A percentile compares a stretch with the other conserved stretches of the same genome.
Evolutionary conservation across 2,113 vertebrate species (phyloP).

Genomic region (Chaetodon trifascialis): DNA sequence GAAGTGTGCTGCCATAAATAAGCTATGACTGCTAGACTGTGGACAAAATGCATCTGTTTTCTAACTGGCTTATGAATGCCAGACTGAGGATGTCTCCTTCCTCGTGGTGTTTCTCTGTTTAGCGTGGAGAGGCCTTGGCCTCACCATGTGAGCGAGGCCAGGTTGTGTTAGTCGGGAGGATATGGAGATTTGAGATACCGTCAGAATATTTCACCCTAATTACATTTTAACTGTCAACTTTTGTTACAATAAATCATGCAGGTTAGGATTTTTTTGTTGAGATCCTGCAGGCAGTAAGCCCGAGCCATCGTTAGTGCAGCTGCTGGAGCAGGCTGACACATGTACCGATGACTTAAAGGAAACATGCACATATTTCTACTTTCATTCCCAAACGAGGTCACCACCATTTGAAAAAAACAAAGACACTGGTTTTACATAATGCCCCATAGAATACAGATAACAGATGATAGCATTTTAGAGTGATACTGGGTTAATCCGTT

Average conservation of each 20-base stretch:
- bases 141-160: neutral
- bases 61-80: too few species aligned
- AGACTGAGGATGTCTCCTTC: neutral
- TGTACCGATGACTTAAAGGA: neutral
- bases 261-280: neutral
- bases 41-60: too few species aligned
- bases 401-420: neutral
- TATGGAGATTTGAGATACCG: neutral
- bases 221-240: neutral
- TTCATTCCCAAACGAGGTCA: conserved; percentile 32
- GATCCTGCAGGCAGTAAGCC: neutral
- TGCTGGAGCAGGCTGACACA: conserved; percentile 17
- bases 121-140: too few species aligned
- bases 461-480: conserved; percentile 7
- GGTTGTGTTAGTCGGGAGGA: neutral
- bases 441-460: neutral
- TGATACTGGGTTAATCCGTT: conserved; percentile 22
- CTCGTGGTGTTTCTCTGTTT: neutral
- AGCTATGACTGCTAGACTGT: neutral
- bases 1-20: too few species aligned
- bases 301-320: neutral
- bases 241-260: neutral
- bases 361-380: neutral
- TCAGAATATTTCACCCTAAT: neutral
- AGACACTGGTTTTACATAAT: conserved; percentile 18